Conservation (phyloP, 2,888 invertebrate species). For the Aleiodes alternator region DNA sequence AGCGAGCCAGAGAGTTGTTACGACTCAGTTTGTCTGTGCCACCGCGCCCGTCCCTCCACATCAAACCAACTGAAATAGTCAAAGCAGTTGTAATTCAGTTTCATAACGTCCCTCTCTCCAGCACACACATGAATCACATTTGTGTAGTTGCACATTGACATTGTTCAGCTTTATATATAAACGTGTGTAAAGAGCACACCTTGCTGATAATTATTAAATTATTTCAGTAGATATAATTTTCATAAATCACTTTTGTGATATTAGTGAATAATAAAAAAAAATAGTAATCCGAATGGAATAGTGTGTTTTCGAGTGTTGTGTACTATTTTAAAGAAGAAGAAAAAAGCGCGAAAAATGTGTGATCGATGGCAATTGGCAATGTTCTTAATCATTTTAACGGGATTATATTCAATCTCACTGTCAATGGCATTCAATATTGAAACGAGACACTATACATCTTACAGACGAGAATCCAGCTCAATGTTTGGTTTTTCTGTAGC, state of each 20-base stretch:
- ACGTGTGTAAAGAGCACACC: neutral
- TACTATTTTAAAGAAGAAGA: neutral
- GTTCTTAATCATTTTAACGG: neutral
- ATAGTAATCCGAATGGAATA: neutral
- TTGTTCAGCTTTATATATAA: no score
- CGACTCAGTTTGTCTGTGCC: conserved; percentile 67
- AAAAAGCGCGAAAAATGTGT: conserved; percentile 25
- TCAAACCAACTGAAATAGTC: conserved; percentile 63
- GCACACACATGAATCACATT: no score
- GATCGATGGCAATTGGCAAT: neutral
- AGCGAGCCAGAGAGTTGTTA: conserved; percentile 54
- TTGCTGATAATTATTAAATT: neutral
- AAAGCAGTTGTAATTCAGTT: conserved; percentile 43
- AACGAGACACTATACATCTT: conserved; percentile 68
- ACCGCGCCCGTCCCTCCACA: conserved; percentile 59
- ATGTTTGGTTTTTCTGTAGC: conserved; percentile 73
- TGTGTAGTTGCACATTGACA: no score
- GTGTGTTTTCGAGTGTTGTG: conserved; percentile 13
- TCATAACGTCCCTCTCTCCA: no score
- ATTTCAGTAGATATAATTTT: neutral
- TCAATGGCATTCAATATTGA: conserved; percentile 68
- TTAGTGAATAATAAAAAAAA: neutral
- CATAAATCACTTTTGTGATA: neutral
- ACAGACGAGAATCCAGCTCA: conserved; percentile 61
- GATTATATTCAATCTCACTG: conserved; percentile 19